These are phyloP conservation scores for Colinus virginianus DNA, from an alignment of 2,113 vertebrate species.

Conservation along the genomic window DNA sequence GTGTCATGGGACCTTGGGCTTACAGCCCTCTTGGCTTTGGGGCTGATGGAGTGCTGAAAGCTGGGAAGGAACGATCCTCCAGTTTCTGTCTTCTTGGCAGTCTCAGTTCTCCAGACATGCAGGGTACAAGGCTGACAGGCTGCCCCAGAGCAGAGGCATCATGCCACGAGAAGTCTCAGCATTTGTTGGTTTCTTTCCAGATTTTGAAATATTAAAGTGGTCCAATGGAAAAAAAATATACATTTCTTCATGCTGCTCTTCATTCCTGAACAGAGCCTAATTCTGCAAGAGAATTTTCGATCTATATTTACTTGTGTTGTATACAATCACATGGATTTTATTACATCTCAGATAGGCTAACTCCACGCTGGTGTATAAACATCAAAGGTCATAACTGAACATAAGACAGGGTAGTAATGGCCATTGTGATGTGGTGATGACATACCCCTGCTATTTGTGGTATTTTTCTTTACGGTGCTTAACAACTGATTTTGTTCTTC, in stretches of 20 bases:
- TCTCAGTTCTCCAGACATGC: background rate
- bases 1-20: background rate
- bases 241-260: background rate
- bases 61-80: background rate
- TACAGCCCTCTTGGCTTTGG: background rate
- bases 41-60: background rate
- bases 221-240: background rate
- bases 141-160: background rate
- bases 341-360: background rate
- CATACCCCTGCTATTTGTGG: background rate
- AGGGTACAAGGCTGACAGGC: background rate
- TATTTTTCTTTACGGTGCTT: background rate
- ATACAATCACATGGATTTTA: background rate
- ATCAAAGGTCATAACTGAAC: background rate
- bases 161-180: background rate
- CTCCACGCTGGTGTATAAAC: background rate
- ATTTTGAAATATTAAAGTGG: constrained; percentile 11
- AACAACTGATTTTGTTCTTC: background rate
- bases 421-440: background rate
- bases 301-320: background rate
- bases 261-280: background rate
- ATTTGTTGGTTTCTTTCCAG: background rate
- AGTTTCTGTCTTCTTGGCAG: background rate
- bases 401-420: background rate
- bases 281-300: background rate